phyloP scores from a whole-genome alignment of 2,797 vertebrate species.

The Rhyacichthys aspro region DNA sequence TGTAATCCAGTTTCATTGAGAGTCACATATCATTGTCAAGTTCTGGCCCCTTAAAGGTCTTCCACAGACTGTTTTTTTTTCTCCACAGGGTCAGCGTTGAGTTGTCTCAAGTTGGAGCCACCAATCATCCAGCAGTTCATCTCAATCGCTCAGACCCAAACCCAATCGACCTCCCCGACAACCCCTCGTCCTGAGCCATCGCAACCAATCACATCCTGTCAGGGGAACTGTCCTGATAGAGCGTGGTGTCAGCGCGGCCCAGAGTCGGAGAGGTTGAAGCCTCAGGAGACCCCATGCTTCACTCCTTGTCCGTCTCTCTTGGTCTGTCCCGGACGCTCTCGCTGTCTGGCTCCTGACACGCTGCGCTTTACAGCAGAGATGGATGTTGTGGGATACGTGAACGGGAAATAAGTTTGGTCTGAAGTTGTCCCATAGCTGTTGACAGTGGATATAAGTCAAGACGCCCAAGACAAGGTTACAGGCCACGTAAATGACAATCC shows the following conservation, averaged over 20 bases:
- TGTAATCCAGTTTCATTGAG: not conserved
- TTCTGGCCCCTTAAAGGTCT: slow-evolving; percentile 23
- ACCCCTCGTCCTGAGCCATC: slow-evolving; percentile 45
- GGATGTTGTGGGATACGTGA: slow-evolving; percentile 34
- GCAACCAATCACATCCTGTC: slow-evolving; percentile 81
- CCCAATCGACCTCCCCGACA: slow-evolving; percentile 29
- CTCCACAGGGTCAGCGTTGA: slow-evolving; percentile 42
- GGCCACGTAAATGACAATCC: not conserved
- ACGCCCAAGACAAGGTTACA: not conserved
- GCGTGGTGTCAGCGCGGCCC: slow-evolving; percentile 74
- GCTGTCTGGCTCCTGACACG: slow-evolving; percentile 57
- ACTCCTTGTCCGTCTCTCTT: slow-evolving; percentile 25
- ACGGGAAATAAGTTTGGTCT: slow-evolving; percentile 36
- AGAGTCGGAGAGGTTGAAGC: slow-evolving; percentile 66
- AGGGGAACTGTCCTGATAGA: slow-evolving; percentile 76
- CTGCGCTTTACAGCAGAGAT: slow-evolving; percentile 37
- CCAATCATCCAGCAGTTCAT: slow-evolving; percentile 48
- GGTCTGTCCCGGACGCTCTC: slow-evolving; percentile 36
- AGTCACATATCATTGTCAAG: slow-evolving; percentile 25
- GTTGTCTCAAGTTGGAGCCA: slow-evolving; percentile 39
- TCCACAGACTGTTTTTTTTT: slow-evolving; percentile 24
- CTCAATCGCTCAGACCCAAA: slow-evolving; percentile 47
- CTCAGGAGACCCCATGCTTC: slow-evolving; percentile 64
- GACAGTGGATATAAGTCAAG: slow-evolving; percentile 11
- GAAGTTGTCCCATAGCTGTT: slow-evolving; percentile 32